Conservation (phyloP, 2,888 invertebrate genomes). For the Plebejus argus region DNA sequence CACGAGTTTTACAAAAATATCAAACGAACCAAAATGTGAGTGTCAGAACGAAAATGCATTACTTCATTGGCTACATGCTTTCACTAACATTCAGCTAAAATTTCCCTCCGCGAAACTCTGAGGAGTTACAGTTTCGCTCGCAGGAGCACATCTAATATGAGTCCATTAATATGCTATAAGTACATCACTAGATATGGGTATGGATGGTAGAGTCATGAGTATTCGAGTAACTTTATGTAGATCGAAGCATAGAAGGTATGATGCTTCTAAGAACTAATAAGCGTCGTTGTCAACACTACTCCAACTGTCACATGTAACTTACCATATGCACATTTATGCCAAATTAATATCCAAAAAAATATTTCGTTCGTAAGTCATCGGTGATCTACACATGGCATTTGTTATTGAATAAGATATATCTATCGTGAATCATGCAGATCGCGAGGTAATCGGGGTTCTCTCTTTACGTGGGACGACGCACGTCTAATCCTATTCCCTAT, state of each 20-base stretch:
- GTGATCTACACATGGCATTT: conserved; percentile 61
- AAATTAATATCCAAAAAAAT: conserved; percentile 65
- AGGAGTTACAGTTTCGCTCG: conserved; percentile 19
- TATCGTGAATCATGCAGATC: conserved; percentile 38
- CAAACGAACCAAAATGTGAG: conserved; percentile 32
- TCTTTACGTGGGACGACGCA: background rate
- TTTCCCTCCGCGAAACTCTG: conserved; percentile 31
- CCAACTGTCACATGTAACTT: conserved; percentile 70
- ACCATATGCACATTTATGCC: conserved; percentile 71
- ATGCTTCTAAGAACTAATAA: conserved; percentile 74
- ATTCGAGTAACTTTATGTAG: conserved; percentile 61
- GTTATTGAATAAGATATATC: conserved; percentile 51
- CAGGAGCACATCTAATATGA: conserved; percentile 42
- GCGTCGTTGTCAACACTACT: conserved; percentile 70
- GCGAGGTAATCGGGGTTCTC: background rate
- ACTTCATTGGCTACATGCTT: conserved; percentile 42
- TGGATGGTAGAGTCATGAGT: conserved; percentile 63
- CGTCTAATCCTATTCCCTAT: conserved; percentile 40
- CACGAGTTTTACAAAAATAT: conserved; percentile 21
- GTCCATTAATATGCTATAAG: conserved; percentile 38
- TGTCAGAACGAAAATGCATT: conserved; percentile 38
- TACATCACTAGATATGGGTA: conserved; percentile 45
- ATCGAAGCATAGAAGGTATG: conserved; percentile 64
- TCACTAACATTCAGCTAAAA: conserved; percentile 44
- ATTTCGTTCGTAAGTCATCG: conserved; percentile 52